phyloP scores from a whole-genome alignment of 2,113 vertebrate species.

The Boulengeromyrus knoepffleri region DNA sequence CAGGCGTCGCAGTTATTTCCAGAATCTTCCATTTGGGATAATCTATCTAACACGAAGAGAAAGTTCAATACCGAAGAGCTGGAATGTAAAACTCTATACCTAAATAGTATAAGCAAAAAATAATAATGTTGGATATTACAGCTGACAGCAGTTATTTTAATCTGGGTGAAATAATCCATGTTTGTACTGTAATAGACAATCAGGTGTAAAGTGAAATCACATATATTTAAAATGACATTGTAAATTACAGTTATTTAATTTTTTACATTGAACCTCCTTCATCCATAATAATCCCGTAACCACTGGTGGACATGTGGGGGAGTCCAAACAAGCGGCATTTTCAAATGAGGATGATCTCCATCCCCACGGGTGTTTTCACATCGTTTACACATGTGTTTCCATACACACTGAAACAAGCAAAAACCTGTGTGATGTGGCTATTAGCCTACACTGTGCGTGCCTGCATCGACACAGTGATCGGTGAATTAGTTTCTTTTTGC shows the following conservation, averaged over 20 bases:
- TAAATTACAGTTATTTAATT: background rate
- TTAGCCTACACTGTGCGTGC: background rate
- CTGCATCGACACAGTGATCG: background rate
- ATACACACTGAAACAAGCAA: background rate
- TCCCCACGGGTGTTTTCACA: background rate
- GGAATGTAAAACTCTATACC: background rate
- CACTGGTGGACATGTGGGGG: background rate
- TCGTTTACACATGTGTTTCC: background rate
- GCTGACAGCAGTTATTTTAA: background rate
- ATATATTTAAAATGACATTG: background rate
- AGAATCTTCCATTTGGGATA: background rate
- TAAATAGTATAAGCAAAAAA: background rate
- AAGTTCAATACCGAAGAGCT: background rate
- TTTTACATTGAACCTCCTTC: background rate
- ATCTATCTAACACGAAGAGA: background rate
- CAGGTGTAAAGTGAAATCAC: background rate
- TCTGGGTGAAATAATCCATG: background rate
- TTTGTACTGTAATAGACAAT: background rate
- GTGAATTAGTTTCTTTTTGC: background rate
- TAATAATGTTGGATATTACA: background rate
- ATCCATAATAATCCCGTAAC: background rate
- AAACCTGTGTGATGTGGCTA: background rate
- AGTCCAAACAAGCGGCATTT: background rate
- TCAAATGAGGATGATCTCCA: background rate
- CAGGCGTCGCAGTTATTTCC: background rate